phyloP scores from a whole-genome alignment of 2,113 vertebrate genomes.

The Atractosteus spatula region DNA sequence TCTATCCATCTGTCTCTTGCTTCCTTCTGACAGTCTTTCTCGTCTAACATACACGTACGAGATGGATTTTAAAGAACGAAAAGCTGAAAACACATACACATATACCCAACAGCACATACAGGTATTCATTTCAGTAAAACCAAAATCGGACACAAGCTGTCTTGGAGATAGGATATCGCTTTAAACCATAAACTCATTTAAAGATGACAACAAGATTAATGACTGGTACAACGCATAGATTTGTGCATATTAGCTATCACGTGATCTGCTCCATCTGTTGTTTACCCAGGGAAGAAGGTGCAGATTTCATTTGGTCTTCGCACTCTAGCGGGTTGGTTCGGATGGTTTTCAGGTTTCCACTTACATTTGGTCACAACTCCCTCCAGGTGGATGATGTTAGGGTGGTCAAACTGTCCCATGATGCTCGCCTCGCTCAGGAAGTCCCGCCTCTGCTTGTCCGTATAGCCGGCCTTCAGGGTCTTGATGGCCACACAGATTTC shows the following conservation, averaged over 20 bases:
- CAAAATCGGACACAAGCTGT: constrained; percentile 65
- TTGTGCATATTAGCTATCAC: constrained; percentile 83
- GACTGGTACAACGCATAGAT: constrained; percentile 69
- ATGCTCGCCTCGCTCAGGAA: constrained; percentile 97
- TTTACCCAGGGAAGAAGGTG: constrained; percentile 45
- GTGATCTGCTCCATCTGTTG: constrained; percentile 83
- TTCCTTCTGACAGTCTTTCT: constrained; percentile 50
- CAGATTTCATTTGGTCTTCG: constrained; percentile 53
- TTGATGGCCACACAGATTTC: constrained; percentile 98
- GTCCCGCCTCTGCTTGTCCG: constrained; percentile 93
- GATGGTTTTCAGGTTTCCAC: constrained; percentile 38
- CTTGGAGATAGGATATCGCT: constrained; percentile 77
- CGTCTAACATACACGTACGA: constrained; percentile 52
- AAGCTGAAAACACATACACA: constrained; percentile 16
- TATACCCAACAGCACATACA: constrained; percentile 44
- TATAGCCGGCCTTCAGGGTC: constrained; percentile 95
- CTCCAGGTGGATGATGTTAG: constrained; percentile 96
- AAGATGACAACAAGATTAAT: constrained; percentile 94
- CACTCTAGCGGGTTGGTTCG: constrained; percentile 20
- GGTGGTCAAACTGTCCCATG: constrained; percentile 98
- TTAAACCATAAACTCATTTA: constrained; percentile 84
- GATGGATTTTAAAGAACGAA: constrained; percentile 36
- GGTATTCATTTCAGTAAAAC: constrained; percentile 50
- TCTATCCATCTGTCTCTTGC: constrained; percentile 66
- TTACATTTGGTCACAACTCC: constrained; percentile 97